Conservation (phyloP, 2,797 vertebrate genomes). For the Aeoliscus strigatus region DNA sequence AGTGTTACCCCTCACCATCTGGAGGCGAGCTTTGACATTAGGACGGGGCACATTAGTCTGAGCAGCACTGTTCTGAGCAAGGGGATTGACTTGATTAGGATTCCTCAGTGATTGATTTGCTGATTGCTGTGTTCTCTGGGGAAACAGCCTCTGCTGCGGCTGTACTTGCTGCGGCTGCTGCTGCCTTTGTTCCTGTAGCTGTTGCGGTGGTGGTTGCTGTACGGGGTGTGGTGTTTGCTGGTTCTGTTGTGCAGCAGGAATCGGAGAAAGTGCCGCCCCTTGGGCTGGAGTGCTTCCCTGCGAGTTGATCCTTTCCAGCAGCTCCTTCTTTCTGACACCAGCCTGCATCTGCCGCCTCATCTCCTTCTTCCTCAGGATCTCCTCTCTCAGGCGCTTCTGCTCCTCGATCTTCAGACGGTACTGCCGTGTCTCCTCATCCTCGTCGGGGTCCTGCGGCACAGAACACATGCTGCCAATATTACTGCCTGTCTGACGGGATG, state of each 20-base stretch:
- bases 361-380: conserved; percentile 93
- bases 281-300: conserved; percentile 60
- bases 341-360: conserved; percentile 93
- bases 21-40: conserved; percentile 67
- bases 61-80: conserved; percentile 43
- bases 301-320: conserved; percentile 85
- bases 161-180: conserved; percentile 30
- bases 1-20: conserved; percentile 51
- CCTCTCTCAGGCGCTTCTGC: conserved; percentile 92
- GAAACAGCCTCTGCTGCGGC: conserved; percentile 52
- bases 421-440: conserved; percentile 92
- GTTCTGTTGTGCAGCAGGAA: conserved; percentile 39
- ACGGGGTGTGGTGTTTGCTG: conserved; percentile 36
- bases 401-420: conserved; percentile 97
- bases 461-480: conserved; percentile 20
- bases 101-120: conserved; percentile 59
- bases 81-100: conserved; percentile 53
- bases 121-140: conserved; percentile 59
- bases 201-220: conserved; percentile 3
- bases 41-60: conserved; percentile 39
- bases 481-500: conserved; percentile 5
- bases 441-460: conserved; percentile 79
- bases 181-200: conserved; percentile 14
- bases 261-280: conserved; percentile 54
- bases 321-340: conserved; percentile 89